phyloP scores from a whole-genome alignment of 1,140 invertebrate genomes.

The Drosophila kohkoa region DNA sequence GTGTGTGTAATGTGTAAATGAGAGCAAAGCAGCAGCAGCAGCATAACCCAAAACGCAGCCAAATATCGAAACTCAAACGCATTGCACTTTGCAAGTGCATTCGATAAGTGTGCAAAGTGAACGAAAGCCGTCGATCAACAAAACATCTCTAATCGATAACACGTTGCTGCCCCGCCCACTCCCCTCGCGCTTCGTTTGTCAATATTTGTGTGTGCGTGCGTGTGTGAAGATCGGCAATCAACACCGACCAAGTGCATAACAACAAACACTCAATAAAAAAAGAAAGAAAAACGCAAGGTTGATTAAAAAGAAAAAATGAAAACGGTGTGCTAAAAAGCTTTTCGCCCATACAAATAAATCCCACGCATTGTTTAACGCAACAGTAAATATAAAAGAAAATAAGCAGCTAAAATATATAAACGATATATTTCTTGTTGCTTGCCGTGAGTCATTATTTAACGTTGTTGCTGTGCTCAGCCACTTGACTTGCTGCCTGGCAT shows the following conservation, averaged over 20 bases:
- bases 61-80: conserved; percentile 2
- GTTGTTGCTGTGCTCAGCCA: conserved; percentile 50
- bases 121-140: conserved; percentile 47
- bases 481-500: conserved; percentile 68
- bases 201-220: conserved; percentile 23
- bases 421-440: conserved; percentile 46
- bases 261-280: conserved; percentile 22
- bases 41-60: conserved; percentile 11
- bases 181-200: not conserved
- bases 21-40: conserved; percentile 24
- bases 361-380: conserved; percentile 38
- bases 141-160: conserved; percentile 23
- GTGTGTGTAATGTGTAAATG: conserved; percentile 33
- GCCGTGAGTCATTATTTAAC: conserved; percentile 60
- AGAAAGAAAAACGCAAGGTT: conserved; percentile 5
- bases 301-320: conserved; percentile 24
- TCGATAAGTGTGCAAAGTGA: conserved; percentile 12
- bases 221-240: conserved; percentile 15
- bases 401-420: conserved; percentile 44
- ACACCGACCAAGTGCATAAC: conserved; percentile 35
- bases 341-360: conserved; percentile 41
- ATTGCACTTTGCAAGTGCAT: conserved; percentile 20
- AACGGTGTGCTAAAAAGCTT: conserved; percentile 39
- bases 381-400: conserved; percentile 4
- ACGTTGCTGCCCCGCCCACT: conserved; percentile 23